phyloP scores from a whole-genome alignment of 2,797 vertebrate species.

The Chrosomus eos region DNA sequence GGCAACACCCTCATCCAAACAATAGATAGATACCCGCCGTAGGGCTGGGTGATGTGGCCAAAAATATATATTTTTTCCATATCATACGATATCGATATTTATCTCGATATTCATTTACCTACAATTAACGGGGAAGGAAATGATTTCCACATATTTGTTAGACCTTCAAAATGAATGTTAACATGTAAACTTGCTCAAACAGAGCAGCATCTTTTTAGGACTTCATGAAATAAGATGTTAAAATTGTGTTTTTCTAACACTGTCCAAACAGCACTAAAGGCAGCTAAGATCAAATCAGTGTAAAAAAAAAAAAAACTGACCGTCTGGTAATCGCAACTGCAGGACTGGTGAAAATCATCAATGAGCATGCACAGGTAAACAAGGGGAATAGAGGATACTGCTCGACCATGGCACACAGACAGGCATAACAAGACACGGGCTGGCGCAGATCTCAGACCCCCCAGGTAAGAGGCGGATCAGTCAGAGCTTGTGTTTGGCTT shows the following conservation, averaged over 20 bases:
- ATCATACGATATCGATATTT: too few species aligned
- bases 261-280: not conserved
- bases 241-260: not conserved
- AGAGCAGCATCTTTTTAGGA: too few species aligned
- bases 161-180: too few species aligned
- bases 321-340: not conserved
- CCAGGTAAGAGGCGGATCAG: conserved; percentile 18
- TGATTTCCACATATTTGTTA: too few species aligned
- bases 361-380: not conserved
- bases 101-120: too few species aligned
- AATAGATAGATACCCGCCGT: not conserved
- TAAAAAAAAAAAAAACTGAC: not conserved
- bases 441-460: conserved; percentile 21
- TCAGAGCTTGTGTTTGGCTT: conserved; percentile 46
- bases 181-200: too few species aligned
- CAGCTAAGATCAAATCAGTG: not conserved
- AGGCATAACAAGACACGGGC: conserved; percentile 5
- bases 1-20: not conserved
- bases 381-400: not conserved
- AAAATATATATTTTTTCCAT: too few species aligned
- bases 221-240: not conserved
- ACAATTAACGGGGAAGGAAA: too few species aligned
- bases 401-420: not conserved
- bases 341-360: not conserved
- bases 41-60: too few species aligned